Evolutionary conservation across 2,797 vertebrate genomes (phyloP).

Genomic region (Zalophus californianus): DNA sequence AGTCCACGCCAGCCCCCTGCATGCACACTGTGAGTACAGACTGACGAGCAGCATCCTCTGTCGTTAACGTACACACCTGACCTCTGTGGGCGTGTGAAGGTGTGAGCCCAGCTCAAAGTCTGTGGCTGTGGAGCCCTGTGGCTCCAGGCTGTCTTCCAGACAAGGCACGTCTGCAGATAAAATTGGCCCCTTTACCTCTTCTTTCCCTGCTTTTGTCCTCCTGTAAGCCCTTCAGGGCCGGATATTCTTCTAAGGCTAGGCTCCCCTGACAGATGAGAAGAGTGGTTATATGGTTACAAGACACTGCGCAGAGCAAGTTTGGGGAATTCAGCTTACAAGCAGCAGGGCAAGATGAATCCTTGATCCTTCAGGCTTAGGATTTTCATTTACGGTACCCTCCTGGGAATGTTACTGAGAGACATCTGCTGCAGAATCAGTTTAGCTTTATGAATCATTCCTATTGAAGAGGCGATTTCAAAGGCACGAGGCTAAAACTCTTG

Average conservation of each 20-base stretch:
- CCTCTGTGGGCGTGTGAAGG: not conserved
- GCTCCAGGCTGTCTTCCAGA: not conserved
- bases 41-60: not conserved
- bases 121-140: not conserved
- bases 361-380: not conserved
- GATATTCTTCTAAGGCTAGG: slow-evolving; percentile 24
- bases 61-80: not conserved
- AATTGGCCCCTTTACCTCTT: not conserved
- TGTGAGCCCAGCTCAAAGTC: not conserved
- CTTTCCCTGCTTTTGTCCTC: not conserved
- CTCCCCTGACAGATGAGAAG: not conserved
- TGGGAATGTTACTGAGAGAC: slow-evolving; percentile 58
- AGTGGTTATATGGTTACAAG: not conserved
- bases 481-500: slow-evolving; percentile 18
- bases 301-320: not conserved
- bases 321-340: not conserved
- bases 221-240: not conserved
- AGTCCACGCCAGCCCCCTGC: not conserved
- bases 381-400: slow-evolving; percentile 59
- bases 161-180: not conserved
- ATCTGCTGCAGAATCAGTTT: slow-evolving; percentile 54
- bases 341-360: slow-evolving; percentile 1
- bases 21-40: fast-evolving
- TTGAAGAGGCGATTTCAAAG: slow-evolving; percentile 75
- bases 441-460: slow-evolving; percentile 76